These are phyloP conservation scores for Clarias platycephalus DNA, from an alignment of 2,797 vertebrate species.

Conservation along the genomic window DNA sequence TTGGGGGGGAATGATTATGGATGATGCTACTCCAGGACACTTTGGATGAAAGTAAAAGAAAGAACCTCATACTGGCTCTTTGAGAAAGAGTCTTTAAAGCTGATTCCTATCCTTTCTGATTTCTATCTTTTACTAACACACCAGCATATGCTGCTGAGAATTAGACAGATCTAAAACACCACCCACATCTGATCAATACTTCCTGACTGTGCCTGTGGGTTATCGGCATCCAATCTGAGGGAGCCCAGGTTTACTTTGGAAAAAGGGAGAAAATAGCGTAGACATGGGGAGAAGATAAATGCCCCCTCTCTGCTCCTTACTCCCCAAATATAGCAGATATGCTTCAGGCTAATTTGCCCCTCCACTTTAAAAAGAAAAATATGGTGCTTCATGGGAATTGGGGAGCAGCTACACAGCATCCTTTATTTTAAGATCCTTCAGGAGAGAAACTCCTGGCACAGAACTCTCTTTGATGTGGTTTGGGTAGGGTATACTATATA, in stretches of 20 bases:
- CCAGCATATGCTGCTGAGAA: slow-evolving; percentile 26
- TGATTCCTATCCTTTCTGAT: background rate
- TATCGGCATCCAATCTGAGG: slow-evolving; percentile 30
- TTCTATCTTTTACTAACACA: background rate
- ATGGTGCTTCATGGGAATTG: slow-evolving; percentile 38
- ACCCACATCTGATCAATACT: slow-evolving; percentile 39
- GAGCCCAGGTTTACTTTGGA: slow-evolving; percentile 26
- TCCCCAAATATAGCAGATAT: slow-evolving; percentile 46
- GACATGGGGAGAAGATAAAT: slow-evolving; percentile 30
- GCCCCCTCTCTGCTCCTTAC: slow-evolving; percentile 3
- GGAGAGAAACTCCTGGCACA: slow-evolving; percentile 16
- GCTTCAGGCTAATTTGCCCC: slow-evolving; percentile 47
- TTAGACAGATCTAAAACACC: slow-evolving; percentile 30
- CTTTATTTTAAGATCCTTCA: slow-evolving; percentile 35
- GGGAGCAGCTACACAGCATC: slow-evolving; percentile 42
- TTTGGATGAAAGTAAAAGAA: background rate
- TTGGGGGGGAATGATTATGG: background rate
- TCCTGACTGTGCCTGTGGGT: slow-evolving; percentile 31
- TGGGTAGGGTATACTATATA: background rate
- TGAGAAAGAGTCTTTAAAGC: background rate
- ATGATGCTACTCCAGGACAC: slow-evolving; percentile 4
- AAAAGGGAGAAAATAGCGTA: slow-evolving; percentile 22
- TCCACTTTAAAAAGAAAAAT: slow-evolving; percentile 37
- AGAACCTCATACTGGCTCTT: background rate
- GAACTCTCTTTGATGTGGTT: background rate